Evolutionary conservation across 2,888 invertebrate genomes (phyloP), one percentile per base, ranked within the genome.

Genomic region (Eupithecia subumbrata): DNA sequence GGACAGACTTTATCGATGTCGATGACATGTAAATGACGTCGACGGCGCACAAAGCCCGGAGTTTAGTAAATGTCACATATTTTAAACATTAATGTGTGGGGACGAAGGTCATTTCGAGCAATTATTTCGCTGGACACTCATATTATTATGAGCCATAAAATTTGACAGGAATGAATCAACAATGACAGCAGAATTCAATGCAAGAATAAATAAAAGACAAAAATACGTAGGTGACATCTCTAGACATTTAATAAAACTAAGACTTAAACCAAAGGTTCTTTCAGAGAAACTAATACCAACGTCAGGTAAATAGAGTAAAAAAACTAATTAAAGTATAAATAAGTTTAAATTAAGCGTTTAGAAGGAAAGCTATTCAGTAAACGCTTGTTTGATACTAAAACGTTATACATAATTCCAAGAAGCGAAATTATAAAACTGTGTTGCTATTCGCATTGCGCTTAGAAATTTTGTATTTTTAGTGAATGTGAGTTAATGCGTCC

Each of bases 81-180:
- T 56, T 30, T 73, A 25, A 73, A 60, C 67, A 75, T 72, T 68
- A 68, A 69, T 76, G 68, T 68, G 56, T 48, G 69, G 45, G 40
- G 37, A 37, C 56, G 60, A 82, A 84, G 82, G 83, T 82, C 80
- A 83, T 68, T 67, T 71, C 5, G 72, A 69, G 71, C 85, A 88
- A 88, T 88, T 86, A 89, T 86, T 82, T 83, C 84, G 86, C 85
- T 87, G 84, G 78, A 86, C 88, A 86, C 81, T 89, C 85, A 81
- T 78, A 75, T 80, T 86, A 84, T 22, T 83, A 87, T 87, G 86
- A 84, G 81, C 84, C 88, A 84, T 87, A 85, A 86, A 87, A 78
- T 22, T 25, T 14, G 22, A 22, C 25, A 60, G 60, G 25, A 60
- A 78, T 82, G 82, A 74, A 82, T 83, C 84, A 82, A 84, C 85